Evolutionary conservation across 1,140 invertebrate genomes (phyloP).

Genomic region (Solenopsis invicta): DNA sequence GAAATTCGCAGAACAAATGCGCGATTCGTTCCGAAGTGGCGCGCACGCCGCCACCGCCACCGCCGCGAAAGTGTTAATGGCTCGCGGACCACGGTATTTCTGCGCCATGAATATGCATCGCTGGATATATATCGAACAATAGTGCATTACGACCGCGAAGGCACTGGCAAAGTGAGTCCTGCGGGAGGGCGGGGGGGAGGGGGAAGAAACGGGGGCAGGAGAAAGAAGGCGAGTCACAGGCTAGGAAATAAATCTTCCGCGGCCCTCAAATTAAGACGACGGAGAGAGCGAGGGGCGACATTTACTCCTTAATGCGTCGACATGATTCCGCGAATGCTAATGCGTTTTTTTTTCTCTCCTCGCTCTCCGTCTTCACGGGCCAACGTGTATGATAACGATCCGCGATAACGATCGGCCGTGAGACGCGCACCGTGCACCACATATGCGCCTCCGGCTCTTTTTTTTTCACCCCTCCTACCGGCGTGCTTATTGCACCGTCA

Average conservation of each 20-base stretch:
- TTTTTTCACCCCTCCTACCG: neutral
- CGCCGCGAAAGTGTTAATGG: conserved; percentile 55
- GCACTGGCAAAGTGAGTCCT: conserved; percentile 13
- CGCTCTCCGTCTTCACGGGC: neutral
- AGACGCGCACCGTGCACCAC: neutral
- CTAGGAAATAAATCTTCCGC: conserved; percentile 59
- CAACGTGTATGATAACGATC: conserved; percentile 55
- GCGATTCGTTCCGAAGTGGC: conserved; percentile 44
- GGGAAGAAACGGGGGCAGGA: neutral
- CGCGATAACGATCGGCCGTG: conserved; percentile 40
- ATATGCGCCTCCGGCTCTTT: neutral
- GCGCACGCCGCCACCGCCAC: neutral
- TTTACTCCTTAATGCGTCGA: conserved; percentile 55
- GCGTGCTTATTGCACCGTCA: conserved; percentile 54
- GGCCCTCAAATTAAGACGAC: conserved; percentile 55
- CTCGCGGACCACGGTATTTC: conserved; percentile 31
- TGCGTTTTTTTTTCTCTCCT: conserved; percentile 31
- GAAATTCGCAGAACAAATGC: conserved; percentile 57
- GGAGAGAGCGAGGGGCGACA: neutral
- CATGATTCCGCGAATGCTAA: conserved; percentile 63
- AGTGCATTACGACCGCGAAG: conserved; percentile 42
- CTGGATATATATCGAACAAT: conserved; percentile 46
- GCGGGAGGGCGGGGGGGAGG: no score
- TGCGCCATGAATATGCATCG: conserved; percentile 53
- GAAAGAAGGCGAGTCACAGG: conserved; percentile 11